Evolutionary conservation across 2,888 invertebrate genomes (phyloP).

Genomic region (Tenthredo notha): DNA sequence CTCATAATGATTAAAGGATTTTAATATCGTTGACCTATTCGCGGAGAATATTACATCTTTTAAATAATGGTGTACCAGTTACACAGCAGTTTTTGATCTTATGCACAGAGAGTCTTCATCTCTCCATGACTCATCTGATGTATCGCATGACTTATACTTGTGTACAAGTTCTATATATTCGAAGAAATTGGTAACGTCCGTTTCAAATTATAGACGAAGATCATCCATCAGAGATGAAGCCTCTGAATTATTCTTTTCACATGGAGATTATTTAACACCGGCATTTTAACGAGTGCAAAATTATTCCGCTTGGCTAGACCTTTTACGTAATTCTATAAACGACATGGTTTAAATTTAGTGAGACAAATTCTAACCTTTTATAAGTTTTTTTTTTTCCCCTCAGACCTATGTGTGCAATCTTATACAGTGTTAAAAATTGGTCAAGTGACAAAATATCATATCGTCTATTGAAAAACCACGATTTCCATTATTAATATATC

Average conservation of each 20-base stretch:
- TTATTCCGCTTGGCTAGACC: neutral
- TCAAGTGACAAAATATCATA: neutral
- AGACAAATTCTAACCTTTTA: conserved; percentile 17
- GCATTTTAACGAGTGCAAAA: conserved; percentile 30
- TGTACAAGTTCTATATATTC: neutral
- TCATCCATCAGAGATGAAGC: conserved; percentile 7
- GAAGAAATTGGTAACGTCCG: neutral
- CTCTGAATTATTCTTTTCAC: neutral
- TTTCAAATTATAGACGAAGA: neutral
- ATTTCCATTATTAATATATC: neutral
- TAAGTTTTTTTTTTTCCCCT: too few relatives aligned
- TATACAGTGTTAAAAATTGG: neutral
- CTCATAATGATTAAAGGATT: neutral
- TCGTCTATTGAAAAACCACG: neutral
- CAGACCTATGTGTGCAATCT: neutral
- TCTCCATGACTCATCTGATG: neutral
- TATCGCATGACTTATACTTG: neutral
- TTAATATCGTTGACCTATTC: neutral
- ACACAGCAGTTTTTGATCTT: neutral
- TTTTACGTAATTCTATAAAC: conserved; percentile 22
- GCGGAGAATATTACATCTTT: neutral
- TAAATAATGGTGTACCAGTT: neutral
- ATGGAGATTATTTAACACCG: conserved; percentile 27
- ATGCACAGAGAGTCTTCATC: too few relatives aligned
- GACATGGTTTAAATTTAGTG: neutral